Evolutionary conservation across 2,888 invertebrate genomes (phyloP), one percentile per base, ranked within the genome.

Genomic region (Amblyteles armatorius): DNA sequence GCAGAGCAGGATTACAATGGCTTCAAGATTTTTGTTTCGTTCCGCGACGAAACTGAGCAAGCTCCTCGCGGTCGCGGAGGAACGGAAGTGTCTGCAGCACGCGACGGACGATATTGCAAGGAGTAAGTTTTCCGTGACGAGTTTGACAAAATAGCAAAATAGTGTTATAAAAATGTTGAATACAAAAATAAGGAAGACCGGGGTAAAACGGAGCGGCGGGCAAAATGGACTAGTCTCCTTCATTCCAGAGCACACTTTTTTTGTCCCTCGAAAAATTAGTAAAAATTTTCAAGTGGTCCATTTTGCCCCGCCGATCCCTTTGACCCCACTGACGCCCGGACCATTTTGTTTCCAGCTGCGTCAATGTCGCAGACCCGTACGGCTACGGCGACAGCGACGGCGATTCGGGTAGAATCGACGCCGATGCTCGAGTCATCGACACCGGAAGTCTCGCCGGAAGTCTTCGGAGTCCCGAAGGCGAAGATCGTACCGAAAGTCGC

Each of bases 351-450:
- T 82, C 22, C 36, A 90, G 88, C 79, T n/a, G 69, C 86, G 16
- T 77, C 89, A 0, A 40, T 89, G 74, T 22, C 79, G 2, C 87
- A 85, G 19, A 72, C 87, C 1, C 86, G 84, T 57, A 67, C 86
- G 48, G 63, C 87, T 1, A 79, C 85, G 16, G 63, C 78, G 44
- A 81, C 55, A 3, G 48, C 76, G 16, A 40, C 74, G 16, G 36
- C 87, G 3, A 55, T 36, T 3, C 84, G 80, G 4, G 9, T 86
- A 0, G 86, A 86, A 3, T n/a, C 86, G 71, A 79, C 88, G 22
- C 85, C 89, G 3, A 13, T 89, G 60, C 29, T 89, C 72, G 90
- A 91, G 29, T 68, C 84, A 11, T 7, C 83, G 5, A 40, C 67
- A 11, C 72, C 78, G 36, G 84, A 86, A n/a, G 55, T 77, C 1